These are phyloP conservation scores for Agrilus cyanescens DNA, from an alignment of 2,888 invertebrate genomes.

Conservation along the genomic window DNA sequence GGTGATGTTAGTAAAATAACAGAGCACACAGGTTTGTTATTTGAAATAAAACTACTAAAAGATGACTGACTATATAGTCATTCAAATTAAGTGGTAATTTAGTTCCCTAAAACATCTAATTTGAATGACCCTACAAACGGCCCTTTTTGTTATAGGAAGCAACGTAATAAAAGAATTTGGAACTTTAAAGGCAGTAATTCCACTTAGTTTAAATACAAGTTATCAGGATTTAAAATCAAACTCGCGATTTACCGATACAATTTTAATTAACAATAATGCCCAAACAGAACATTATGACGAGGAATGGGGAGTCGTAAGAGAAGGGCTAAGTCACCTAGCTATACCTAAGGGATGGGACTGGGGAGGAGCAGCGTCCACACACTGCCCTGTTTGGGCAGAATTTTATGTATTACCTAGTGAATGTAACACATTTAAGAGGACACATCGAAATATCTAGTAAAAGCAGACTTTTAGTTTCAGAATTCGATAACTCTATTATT, in stretches of 20 bases:
- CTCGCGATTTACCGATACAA: slow-evolving; percentile 17
- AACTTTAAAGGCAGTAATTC: slow-evolving; percentile 23
- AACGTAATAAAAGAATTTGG: slow-evolving; percentile 17
- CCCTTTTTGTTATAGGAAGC: neutral
- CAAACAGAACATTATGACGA: slow-evolving; percentile 37
- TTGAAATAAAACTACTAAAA: too few species aligned
- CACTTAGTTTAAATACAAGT: slow-evolving; percentile 25
- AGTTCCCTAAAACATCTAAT: too few species aligned
- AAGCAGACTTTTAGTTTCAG: too few species aligned
- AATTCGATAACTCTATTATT: too few species aligned
- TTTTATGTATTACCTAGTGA: slow-evolving; percentile 32
- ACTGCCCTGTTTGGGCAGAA: slow-evolving; percentile 70
- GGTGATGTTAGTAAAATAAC: too few species aligned
- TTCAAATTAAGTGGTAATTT: too few species aligned
- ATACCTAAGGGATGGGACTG: slow-evolving; percentile 77
- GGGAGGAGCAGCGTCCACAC: slow-evolving; percentile 66
- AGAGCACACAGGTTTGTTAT: too few species aligned
- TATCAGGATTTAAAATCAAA: slow-evolving; percentile 16
- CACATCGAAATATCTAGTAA: too few species aligned
- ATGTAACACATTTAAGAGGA: slow-evolving; percentile 24
- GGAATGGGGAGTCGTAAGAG: slow-evolving; percentile 49
- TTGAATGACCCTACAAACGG: too few species aligned
- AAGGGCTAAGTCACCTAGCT: slow-evolving; percentile 62
- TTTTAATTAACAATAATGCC: slow-evolving; percentile 21
- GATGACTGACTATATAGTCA: too few species aligned